Evolutionary conservation across 2,888 invertebrate genomes (phyloP), one percentile per base, ranked within the genome.

Genomic region (Ephialtes manifestator): DNA sequence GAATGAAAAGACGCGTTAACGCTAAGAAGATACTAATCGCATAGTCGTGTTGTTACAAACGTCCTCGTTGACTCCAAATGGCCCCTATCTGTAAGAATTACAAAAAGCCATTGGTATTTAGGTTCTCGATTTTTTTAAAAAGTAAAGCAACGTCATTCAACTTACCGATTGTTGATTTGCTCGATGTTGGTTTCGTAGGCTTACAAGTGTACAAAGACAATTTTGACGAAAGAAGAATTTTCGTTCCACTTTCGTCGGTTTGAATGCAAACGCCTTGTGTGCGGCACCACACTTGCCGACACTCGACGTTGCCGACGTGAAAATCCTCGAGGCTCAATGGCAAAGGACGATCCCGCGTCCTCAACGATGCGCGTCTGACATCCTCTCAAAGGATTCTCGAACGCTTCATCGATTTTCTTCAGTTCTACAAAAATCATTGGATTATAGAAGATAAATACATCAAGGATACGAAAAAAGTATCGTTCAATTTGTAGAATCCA

Each of bases 41-140:
- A 85, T 55, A 75, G 63, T 81, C 86, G 87, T 91, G 87, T 89
- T 90, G 87, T 90, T 91, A 92, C 90, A 92, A 92, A 92, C 88
- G 90, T 92, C 60, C 89, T 91, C 91, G 90, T 92, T 92, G 92
- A 92, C 90, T 91, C 92, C 89, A 89, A 93, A 91, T 94, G 93
- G 93, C 93, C 93, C 93, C 93, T 91, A 92, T 92, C 93, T 93
- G 90, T 13, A 92, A 92, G 84, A 65, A 85, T 48, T 82, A 65
- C 72, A 78, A 31, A 39, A 68, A 68, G 10, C 71, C 35, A 58
- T 48, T 48, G 11, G 11, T 11, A 48, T 24, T 2, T 43, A 20
- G 15, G n/a, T n/a, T n/a, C n/a, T n/a, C n/a, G n/a, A 2, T 28
- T 28, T 5, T 60, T 63, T 39, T 35, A 11, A 3, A 63, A 35